A percentile compares a stretch with the other conserved stretches of the same genome.
Conservation (phyloP, 2,113 vertebrate species). For the Sphyrna mokarran region DNA sequence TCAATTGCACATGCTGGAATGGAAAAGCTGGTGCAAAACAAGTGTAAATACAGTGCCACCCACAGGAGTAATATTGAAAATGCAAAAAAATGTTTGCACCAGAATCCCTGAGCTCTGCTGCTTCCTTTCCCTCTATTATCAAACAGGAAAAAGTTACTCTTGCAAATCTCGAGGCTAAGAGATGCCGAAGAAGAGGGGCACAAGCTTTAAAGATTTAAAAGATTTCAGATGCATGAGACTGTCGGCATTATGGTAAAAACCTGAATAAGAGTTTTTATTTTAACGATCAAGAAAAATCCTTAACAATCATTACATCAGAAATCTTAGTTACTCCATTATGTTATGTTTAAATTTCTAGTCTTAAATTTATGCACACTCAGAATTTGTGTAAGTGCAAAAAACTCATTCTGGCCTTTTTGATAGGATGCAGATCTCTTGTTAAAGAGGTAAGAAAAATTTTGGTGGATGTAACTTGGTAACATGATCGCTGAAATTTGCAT, state of each 20-base stretch:
- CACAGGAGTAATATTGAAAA: not conserved
- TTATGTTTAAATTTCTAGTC: not conserved
- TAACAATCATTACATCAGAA: not conserved
- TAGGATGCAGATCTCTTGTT: not conserved
- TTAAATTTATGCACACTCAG: not conserved
- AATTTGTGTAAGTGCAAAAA: not conserved
- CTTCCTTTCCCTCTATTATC: not conserved
- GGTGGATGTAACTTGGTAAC: not conserved
- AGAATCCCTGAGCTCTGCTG: not conserved
- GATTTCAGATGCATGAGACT: not conserved
- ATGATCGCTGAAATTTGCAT: not conserved
- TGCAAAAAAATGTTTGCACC: not conserved
- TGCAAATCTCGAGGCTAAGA: not conserved
- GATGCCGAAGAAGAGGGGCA: too few species aligned
- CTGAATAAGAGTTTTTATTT: not conserved
- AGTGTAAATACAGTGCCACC: not conserved
- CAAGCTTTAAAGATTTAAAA: not conserved
- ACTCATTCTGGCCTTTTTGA: not conserved
- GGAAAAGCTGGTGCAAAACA: not conserved
- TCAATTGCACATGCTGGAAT: not conserved
- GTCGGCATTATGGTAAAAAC: not conserved
- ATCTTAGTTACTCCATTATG: not conserved
- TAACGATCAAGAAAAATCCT: not conserved
- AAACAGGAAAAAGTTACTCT: not conserved
- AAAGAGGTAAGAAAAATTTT: not conserved